Evolutionary conservation across 2,888 invertebrate genomes (phyloP).

Genomic region (Limnephilus auricula): DNA sequence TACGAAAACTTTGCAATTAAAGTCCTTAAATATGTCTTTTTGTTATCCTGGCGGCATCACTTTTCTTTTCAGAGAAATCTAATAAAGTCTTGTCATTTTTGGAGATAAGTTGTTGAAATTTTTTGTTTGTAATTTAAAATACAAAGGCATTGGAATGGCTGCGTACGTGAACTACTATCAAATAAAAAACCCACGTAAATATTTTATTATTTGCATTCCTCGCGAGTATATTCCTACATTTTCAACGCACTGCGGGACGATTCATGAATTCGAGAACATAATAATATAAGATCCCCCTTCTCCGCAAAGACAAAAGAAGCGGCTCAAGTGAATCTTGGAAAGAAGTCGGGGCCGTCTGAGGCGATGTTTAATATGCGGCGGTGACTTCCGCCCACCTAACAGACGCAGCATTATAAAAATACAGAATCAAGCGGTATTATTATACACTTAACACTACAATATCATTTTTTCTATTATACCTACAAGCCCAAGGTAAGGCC

Average conservation of each 20-base stretch:
- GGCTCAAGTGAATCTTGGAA: slow-evolving; percentile 9
- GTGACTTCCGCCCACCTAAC: slow-evolving; percentile 20
- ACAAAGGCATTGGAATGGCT: background rate
- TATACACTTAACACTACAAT: background rate
- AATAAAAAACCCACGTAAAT: background rate
- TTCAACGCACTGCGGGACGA: background rate
- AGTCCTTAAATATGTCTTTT: background rate
- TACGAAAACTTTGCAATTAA: slow-evolving; percentile 23
- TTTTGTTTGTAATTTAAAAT: background rate
- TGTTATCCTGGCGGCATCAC: background rate
- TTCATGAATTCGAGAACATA: background rate
- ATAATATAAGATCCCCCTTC: background rate
- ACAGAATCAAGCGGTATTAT: background rate
- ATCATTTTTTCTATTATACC: background rate
- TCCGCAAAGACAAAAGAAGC: slow-evolving; percentile 16
- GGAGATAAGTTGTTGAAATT: background rate
- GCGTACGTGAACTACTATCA: background rate
- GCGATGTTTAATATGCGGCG: slow-evolving; percentile 36
- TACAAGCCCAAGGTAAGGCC: background rate
- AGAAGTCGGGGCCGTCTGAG: slow-evolving; percentile 16
- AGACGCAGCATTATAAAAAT: slow-evolving; percentile 32
- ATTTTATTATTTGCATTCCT: background rate
- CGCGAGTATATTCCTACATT: background rate
- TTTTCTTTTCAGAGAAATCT: background rate
- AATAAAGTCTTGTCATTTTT: background rate